Conservation (phyloP, 2,113 vertebrate species). For the Gavia stellata region DNA sequence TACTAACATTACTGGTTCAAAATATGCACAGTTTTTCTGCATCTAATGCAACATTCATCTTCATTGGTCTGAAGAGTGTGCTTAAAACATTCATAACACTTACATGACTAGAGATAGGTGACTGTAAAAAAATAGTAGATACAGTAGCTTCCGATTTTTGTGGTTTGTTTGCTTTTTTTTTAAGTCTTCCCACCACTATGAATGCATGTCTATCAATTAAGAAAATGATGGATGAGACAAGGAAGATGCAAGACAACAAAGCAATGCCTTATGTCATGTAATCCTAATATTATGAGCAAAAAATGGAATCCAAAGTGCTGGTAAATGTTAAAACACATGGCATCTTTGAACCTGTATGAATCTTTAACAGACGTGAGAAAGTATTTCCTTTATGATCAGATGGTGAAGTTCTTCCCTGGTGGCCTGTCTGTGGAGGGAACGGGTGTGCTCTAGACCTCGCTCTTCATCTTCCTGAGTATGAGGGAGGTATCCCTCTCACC, state of each 20-base stretch:
- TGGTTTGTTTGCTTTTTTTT: not conserved
- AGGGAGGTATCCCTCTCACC: not conserved
- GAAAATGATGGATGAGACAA: not conserved
- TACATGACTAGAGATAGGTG: not conserved
- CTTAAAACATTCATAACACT: not conserved
- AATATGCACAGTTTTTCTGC: not conserved
- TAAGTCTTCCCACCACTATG: not conserved
- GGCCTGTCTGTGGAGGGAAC: not conserved
- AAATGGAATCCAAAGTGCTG: not conserved
- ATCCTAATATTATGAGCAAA: not conserved
- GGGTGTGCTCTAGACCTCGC: not conserved
- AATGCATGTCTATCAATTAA: not conserved
- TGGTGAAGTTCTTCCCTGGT: not conserved
- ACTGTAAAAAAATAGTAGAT: not conserved
- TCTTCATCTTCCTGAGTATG: not conserved
- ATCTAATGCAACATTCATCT: not conserved
- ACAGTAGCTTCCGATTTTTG: not conserved
- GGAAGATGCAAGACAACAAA: not conserved
- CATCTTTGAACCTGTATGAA: not conserved
- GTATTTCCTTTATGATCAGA: not conserved
- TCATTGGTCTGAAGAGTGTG: not conserved
- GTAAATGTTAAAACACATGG: not conserved
- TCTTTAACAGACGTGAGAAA: not conserved
- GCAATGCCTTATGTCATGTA: not conserved
- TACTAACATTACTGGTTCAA: not conserved